Conservation (phyloP, 1,140 invertebrate genomes). For the Eriosoma lanigerum region DNA sequence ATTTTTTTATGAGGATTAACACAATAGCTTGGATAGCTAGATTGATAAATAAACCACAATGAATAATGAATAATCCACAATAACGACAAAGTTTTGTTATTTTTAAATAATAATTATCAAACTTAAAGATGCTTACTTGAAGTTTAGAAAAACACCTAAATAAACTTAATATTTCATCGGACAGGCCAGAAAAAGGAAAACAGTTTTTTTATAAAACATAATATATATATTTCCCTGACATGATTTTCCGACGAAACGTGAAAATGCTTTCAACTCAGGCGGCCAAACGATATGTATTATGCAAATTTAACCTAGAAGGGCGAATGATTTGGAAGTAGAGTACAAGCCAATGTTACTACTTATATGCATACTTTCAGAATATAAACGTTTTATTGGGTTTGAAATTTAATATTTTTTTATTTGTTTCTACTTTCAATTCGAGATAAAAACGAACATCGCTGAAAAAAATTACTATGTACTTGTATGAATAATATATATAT, state of each 20-base stretch:
- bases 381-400: conserved; percentile 48
- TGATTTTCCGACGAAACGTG: conserved; percentile 47
- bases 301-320: conserved; percentile 36
- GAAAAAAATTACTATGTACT: not conserved
- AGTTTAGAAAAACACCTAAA: conserved; percentile 42
- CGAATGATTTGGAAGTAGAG: conserved; percentile 37
- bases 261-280: conserved; percentile 45
- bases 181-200: not conserved
- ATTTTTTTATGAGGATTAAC: not conserved
- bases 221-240: conserved; percentile 11
- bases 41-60: conserved; percentile 12
- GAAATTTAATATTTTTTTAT: conserved; percentile 42
- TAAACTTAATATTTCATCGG: conserved; percentile 41
- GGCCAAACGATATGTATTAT: conserved; percentile 48
- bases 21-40: too few relatives aligned
- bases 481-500: not conserved
- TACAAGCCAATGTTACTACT: conserved; percentile 14
- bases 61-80: conserved; percentile 25
- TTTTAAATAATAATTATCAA: conserved; percentile 35
- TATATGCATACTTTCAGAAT: not conserved
- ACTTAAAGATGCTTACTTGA: not conserved
- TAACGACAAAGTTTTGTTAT: conserved; percentile 22
- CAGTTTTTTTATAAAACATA: conserved; percentile 29
- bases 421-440: conserved; percentile 4
- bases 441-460: not conserved